A percentile compares a stretch with the other conserved stretches of the same genome.
These are phyloP conservation scores for Drosophila merina DNA, from an alignment of 2,888 invertebrate genomes.

Conservation along the genomic window DNA sequence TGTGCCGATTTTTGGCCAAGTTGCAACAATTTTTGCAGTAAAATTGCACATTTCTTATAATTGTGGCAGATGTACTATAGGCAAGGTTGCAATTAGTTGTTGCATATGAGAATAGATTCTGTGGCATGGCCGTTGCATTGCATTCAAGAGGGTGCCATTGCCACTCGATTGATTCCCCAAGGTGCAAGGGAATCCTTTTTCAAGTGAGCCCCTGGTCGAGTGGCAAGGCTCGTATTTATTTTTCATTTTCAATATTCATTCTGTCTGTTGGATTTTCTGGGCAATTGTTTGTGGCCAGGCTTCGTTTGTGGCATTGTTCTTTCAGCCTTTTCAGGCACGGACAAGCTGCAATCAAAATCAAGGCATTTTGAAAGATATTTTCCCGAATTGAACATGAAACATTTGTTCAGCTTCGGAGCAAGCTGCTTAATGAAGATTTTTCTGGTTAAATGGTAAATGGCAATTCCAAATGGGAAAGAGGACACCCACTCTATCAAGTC, in stretches of 20 bases:
- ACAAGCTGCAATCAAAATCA: conserved; percentile 57
- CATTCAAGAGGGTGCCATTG: background rate
- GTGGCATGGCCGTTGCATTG: background rate
- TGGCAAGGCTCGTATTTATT: conserved; percentile 27
- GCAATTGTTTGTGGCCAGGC: conserved; percentile 26
- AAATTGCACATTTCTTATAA: conserved; percentile 36
- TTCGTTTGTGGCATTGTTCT: conserved; percentile 35
- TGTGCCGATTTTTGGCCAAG: conserved; percentile 8
- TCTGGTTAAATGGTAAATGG: conserved; percentile 17
- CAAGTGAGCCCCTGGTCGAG: conserved; percentile 4
- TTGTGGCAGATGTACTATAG: conserved; percentile 5
- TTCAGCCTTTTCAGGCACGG: conserved; percentile 44
- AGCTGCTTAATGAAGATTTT: conserved; percentile 53
- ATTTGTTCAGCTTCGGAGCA: conserved; percentile 32
- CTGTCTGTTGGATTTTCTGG: conserved; percentile 25
- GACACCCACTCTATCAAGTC: background rate
- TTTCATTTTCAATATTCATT: conserved; percentile 43
- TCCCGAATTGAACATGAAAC: conserved; percentile 66
- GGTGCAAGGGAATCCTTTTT: background rate
- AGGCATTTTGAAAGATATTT: conserved; percentile 57
- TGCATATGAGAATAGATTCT: conserved; percentile 3
- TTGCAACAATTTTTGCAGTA: conserved; percentile 14
- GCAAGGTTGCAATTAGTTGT: conserved; percentile 27
- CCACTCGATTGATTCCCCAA: background rate
- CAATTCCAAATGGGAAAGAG: conserved; percentile 3